Evolutionary conservation across 2,888 invertebrate genomes (phyloP).

Genomic region (Hydropsyche betteni): DNA sequence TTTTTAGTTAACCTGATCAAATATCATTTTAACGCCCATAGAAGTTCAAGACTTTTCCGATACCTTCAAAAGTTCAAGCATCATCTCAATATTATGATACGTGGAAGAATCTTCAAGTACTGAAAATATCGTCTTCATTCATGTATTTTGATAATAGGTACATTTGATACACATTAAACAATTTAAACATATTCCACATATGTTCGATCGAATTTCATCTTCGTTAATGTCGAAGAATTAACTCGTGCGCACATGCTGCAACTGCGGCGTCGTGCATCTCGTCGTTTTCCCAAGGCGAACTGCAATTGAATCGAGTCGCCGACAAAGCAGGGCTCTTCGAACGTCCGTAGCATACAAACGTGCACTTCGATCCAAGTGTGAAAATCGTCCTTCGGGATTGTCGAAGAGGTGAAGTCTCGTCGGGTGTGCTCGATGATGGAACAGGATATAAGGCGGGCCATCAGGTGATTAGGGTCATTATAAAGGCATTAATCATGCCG

Average conservation of each 20-base stretch:
- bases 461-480: constrained; percentile 30
- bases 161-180: too few relatives aligned
- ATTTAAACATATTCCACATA: too few relatives aligned
- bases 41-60: too few relatives aligned
- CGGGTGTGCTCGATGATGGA: not conserved
- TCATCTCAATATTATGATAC: too few relatives aligned
- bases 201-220: too few relatives aligned
- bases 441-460: constrained; percentile 26
- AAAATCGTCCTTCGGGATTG: not conserved
- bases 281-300: constrained; percentile 24
- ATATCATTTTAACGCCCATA: too few relatives aligned
- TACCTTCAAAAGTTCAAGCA: too few relatives aligned
- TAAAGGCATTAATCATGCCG: constrained; percentile 27
- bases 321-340: not conserved
- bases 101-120: too few relatives aligned
- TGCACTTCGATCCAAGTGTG: not conserved
- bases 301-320: constrained; percentile 21
- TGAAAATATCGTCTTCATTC: too few relatives aligned
- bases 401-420: not conserved
- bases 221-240: too few relatives aligned
- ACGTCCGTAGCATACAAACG: not conserved
- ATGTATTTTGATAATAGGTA: too few relatives aligned
- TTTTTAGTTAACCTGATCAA: too few relatives aligned
- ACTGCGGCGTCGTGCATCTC: constrained; percentile 4
- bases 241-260: constrained; percentile 1